Base-by-base conservation (phyloP, 2,888 invertebrate species). In the Ferdinandea cuprea region DNA sequence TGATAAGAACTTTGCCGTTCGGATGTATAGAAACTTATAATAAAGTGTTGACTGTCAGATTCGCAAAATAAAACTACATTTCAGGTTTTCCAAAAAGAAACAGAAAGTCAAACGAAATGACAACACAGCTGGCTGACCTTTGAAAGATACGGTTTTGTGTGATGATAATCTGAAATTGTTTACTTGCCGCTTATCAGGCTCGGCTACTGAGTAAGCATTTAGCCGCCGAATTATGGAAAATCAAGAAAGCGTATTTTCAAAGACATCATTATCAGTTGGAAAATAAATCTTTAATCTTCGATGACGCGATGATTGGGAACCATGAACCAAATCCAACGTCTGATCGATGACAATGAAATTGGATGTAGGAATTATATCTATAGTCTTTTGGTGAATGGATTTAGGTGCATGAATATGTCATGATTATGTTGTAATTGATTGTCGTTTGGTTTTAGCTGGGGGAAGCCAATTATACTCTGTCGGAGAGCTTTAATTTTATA, bases 321-420 rank as follows among this genome's bases (percentile, higher is more conserved):
- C 21, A 17, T 9, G 19, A 30, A 87, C 86, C 85, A 89, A 35
- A 44, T 21, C 19, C 11, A 19, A 11, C 19, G 9, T 17, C 0
- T 44, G 44, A 44, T 44, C 19, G 44, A 44, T 44, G 19, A 17
- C 19, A 19, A 9, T 44, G 44, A 44, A 44, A 17, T 44, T 9
- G 3, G 19, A 9, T 15, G 17, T 7, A 6, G 13, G 13, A 25
- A 25, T 40, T 15, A 13, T 7, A n/a, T n/a, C n/a, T n/a, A n/a
- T 8, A 8, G 13, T 40, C 15, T 6, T 40, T 40, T 40, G 6
- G 5, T 15, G 7, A 25, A 37, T 37, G n/a, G 37, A 13, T 0
- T 37, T 6, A 5, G 25, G 5, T 3, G 25, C 5, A 25, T 25
- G 2, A 25, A 25, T 5, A 3, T 25, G 25, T 25, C 25, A 25